These are phyloP conservation scores for Onychomys arenicola DNA, from an alignment of 2,797 vertebrate species.

Conservation along the genomic window DNA sequence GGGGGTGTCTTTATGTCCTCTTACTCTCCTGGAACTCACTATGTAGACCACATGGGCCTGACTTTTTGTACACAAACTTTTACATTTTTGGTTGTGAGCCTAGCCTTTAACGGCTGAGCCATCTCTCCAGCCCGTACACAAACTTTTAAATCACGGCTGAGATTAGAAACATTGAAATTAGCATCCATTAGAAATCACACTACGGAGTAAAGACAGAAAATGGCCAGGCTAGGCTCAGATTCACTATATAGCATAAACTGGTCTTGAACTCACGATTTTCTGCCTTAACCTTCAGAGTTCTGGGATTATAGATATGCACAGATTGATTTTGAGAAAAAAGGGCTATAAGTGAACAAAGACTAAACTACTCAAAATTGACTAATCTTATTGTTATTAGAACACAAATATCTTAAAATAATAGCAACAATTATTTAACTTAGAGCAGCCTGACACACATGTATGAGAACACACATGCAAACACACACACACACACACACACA, in stretches of 20 bases:
- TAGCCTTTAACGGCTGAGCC: too few species aligned
- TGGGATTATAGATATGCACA: not conserved
- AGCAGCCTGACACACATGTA: not conserved
- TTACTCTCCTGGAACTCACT: not conserved
- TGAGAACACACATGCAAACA: too few species aligned
- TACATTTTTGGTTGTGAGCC: too few species aligned
- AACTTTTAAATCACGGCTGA: slow-evolving; percentile 31
- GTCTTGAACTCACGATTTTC: not conserved
- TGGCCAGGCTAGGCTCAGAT: not conserved
- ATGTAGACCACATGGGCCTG: not conserved
- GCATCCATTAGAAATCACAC: not conserved
- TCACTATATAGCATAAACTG: not conserved
- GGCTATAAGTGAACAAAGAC: slow-evolving; percentile 13
- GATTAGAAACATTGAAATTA: not conserved
- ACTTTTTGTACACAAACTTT: not conserved
- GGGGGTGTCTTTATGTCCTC: not conserved
- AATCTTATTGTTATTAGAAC: slow-evolving; percentile 51
- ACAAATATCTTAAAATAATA: slow-evolving; percentile 51
- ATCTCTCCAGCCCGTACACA: too few species aligned
- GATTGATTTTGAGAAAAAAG: slow-evolving; percentile 36
- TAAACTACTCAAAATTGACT: not conserved
- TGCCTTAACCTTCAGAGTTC: not conserved
- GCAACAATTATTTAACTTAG: slow-evolving; percentile 43
- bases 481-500: not conserved
- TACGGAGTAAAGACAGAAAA: not conserved